Conservation (phyloP, 2,888 invertebrate genomes). For the Xestia sexstrigata region DNA sequence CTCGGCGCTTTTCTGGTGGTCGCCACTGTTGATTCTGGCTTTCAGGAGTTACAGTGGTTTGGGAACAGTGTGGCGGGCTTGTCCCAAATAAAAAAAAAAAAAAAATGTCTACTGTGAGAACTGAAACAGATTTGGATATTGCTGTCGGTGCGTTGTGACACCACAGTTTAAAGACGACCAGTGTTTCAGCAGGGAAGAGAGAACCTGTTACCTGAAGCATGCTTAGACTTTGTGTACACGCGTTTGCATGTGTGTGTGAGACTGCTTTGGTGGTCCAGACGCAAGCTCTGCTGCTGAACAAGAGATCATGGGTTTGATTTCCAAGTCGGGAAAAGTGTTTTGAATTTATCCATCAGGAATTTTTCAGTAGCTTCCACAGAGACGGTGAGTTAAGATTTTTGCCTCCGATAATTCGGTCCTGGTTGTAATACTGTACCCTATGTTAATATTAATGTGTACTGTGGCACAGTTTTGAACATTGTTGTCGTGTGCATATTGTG, state of each 20-base stretch:
- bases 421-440: neutral
- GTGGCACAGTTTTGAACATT: constrained; percentile 1
- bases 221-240: neutral
- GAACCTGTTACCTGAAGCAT: neutral
- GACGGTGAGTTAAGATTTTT: no score
- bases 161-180: neutral
- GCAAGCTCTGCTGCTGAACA: no score
- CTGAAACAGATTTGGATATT: neutral
- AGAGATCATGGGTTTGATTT: neutral
- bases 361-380: neutral
- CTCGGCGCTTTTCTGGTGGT: no score
- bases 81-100: no score
- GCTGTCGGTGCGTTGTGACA: neutral
- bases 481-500: constrained; percentile 22
- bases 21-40: no score
- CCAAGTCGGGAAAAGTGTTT: neutral
- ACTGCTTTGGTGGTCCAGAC: no score
- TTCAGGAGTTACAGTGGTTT: no score
- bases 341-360: no score
- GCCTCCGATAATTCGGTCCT: no score
- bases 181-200: neutral
- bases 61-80: no score
- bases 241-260: no score
- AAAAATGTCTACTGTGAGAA: no score
- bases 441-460: neutral